phyloP scores from a whole-genome alignment of 2,797 vertebrate species.

The Salarias fasciatus region DNA sequence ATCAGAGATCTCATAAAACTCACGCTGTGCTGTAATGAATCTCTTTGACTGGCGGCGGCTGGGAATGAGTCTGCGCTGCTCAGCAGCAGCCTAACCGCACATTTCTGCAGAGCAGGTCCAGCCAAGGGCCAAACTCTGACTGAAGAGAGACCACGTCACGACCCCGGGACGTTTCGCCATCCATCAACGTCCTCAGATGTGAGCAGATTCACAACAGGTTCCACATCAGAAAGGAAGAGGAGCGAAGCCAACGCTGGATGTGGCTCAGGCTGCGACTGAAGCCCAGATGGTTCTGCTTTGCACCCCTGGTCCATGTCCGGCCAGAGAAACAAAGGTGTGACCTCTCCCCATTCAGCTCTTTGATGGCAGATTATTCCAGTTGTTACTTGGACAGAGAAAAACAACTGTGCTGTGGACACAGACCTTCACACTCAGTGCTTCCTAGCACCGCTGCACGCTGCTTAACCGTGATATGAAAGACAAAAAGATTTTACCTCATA shows the following conservation, averaged over 20 bases:
- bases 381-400: conserved; percentile 42
- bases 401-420: conserved; percentile 1
- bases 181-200: not conserved
- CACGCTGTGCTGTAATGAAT: conserved; percentile 58
- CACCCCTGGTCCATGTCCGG: conserved; percentile 29
- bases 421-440: not conserved
- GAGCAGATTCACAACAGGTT: too few species aligned
- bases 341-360: conserved; percentile 39
- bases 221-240: conserved; percentile 28
- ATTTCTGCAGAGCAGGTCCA: too few species aligned
- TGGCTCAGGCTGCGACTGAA: conserved; percentile 45
- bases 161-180: conserved; percentile 17
- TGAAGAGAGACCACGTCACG: conserved; percentile 28
- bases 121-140: conserved; percentile 26
- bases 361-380: conserved; percentile 48
- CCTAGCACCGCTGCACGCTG: too few species aligned
- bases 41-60: conserved; percentile 54
- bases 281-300: conserved; percentile 62
- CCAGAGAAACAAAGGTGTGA: conserved; percentile 46
- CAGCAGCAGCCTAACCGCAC: too few species aligned
- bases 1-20: conserved; percentile 54
- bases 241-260: conserved; percentile 28
- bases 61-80: conserved; percentile 34
- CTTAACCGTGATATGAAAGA: too few species aligned
- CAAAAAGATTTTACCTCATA: too few species aligned